Evolutionary conservation across 2,888 invertebrate species (phyloP), one percentile per base, ranked within the genome.

Genomic region (Macrosoma leucophasiata): DNA sequence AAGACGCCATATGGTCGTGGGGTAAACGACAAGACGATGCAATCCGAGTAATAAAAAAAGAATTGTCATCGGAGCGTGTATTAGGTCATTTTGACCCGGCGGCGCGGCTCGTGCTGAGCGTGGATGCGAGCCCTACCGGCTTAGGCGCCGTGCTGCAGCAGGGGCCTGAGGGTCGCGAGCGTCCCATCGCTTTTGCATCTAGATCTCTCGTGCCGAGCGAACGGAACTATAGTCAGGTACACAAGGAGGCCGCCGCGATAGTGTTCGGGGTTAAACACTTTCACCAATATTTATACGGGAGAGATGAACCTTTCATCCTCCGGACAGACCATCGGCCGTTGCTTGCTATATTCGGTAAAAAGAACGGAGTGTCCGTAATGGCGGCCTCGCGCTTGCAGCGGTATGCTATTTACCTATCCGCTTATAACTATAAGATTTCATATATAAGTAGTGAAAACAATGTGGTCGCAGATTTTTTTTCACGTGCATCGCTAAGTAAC

Each of bases 171-270:
- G 39, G 39, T 17, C 2, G 1, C 14, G 44, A 44, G 15, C 32
- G 33, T 1, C 39, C 41, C 6, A 13, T 44, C 2, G 35, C 44
- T 4, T 44, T 19, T 20, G 36, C 27, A 3, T 43, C 43, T 6
- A 20, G 43, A 41, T 36, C 43, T 6, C 14, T 48, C 3, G 17
- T 33, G 5, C 15, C 33, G 1, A 36, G 35, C 23, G 44, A 42
- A 15, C 19, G 15, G 3, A 38, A 40, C 15, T 43, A 43, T 20
- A 40, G 39, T 8, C 46, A 43, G 18, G 33, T 48, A 3, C 40
- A 42, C 6, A 42, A 46, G 21, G 48, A 48, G 21, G 46, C 44
- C 3, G 36, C 36, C 9, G 39, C 41, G 3, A 39, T 44, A 4
- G 28, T 41, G 13, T 43, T 40, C 21, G 34, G 36, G 2, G 34